These are phyloP conservation scores for Colletes gigas DNA, from an alignment of 1,140 invertebrate genomes.

Conservation along the genomic window DNA sequence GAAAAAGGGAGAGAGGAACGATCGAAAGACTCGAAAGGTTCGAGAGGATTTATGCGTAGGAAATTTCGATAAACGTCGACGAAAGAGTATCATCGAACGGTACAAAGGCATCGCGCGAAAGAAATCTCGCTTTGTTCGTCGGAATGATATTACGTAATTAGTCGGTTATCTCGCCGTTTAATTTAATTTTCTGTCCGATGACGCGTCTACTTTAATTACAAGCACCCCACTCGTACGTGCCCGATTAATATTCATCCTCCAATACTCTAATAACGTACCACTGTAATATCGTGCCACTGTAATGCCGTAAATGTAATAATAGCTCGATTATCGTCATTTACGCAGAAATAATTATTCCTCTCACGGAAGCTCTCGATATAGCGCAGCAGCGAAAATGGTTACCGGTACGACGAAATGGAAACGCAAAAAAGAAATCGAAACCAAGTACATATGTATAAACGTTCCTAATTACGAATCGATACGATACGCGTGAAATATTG, in stretches of 20 bases:
- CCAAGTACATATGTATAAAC: no score
- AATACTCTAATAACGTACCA: slow-evolving; percentile 65
- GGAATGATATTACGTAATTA: slow-evolving; percentile 63
- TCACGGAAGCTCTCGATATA: slow-evolving; percentile 25
- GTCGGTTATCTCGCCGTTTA: slow-evolving; percentile 63
- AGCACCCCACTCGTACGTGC: slow-evolving; percentile 59
- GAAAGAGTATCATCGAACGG: neutral
- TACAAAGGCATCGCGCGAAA: slow-evolving; percentile 3
- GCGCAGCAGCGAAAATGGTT: slow-evolving; percentile 27
- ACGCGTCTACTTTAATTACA: slow-evolving; percentile 66
- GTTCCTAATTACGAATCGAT: no score
- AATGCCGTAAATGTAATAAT: slow-evolving; percentile 64
- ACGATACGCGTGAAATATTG: no score
- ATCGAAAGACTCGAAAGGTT: neutral
- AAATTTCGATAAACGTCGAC: slow-evolving; percentile 11
- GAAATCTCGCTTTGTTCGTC: slow-evolving; percentile 43
- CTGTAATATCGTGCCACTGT: slow-evolving; percentile 60
- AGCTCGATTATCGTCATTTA: slow-evolving; percentile 65
- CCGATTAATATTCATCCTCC: slow-evolving; percentile 69
- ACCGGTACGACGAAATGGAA: neutral
- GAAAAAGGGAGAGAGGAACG: no score
- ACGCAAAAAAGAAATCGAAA: slow-evolving; percentile 14
- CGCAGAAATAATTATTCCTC: slow-evolving; percentile 63
- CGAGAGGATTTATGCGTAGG: neutral
- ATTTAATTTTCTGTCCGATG: slow-evolving; percentile 66